Evolutionary conservation across 2,888 invertebrate species (phyloP).

Genomic region (Schrankia costaestrigalis): DNA sequence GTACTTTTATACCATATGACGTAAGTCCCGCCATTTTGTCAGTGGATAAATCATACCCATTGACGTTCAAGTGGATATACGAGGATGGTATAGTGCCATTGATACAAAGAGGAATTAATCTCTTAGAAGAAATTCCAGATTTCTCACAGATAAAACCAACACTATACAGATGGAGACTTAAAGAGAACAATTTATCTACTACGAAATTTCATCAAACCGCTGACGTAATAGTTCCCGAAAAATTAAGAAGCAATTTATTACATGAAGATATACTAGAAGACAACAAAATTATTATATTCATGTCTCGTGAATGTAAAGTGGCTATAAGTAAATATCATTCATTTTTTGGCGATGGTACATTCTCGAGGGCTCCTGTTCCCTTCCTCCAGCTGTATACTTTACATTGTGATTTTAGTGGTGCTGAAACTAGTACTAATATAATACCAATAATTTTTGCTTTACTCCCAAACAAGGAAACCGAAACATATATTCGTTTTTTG

Average conservation of each 20-base stretch:
- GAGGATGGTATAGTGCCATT: constrained; percentile 2
- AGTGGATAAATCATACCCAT: too few species aligned
- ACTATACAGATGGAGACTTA: constrained; percentile 3
- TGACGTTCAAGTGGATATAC: too few species aligned
- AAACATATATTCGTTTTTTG: too few species aligned
- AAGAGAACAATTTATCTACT: constrained; percentile 2
- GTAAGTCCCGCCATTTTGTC: too few species aligned
- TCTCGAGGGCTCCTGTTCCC: constrained; percentile 1
- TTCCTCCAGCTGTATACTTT: constrained; percentile 4
- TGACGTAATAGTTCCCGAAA: constrained; percentile 4
- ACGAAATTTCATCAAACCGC: constrained; percentile 3
- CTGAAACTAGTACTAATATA: constrained; percentile 4
- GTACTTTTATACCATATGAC: too few species aligned
- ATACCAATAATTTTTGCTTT: constrained; percentile 6
- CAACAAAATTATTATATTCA: constrained; percentile 1
- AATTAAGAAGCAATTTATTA: constrained; percentile 2
- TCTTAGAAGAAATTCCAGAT: constrained; percentile 4
- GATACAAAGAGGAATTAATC: constrained; percentile 4
- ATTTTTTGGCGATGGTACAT: not conserved
- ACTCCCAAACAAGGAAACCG: constrained; percentile 5
- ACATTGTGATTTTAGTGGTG: constrained; percentile 5
- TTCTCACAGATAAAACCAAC: constrained; percentile 5
- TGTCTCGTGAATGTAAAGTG: not conserved
- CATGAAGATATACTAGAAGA: constrained; percentile 3
- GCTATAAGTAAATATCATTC: not conserved